These are phyloP conservation scores for Gulo gulo DNA, from an alignment of 2,113 vertebrate species.

Conservation along the genomic window DNA sequence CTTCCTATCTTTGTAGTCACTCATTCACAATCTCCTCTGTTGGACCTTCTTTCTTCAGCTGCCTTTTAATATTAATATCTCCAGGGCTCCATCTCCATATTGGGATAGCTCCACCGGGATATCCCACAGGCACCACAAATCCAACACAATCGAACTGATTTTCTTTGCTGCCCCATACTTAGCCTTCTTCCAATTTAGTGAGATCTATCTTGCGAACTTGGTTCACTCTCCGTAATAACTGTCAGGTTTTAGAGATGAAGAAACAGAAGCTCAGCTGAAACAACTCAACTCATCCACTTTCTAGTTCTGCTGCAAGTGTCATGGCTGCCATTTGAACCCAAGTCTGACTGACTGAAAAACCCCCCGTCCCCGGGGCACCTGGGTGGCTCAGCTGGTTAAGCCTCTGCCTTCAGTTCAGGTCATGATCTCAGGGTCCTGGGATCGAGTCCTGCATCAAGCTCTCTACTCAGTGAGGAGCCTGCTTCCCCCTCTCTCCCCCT, in stretches of 20 bases:
- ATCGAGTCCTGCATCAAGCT: rapidly evolving
- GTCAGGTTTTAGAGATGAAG: not conserved
- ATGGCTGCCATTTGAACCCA: not conserved
- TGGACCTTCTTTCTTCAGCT: not conserved
- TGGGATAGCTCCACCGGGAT: not conserved
- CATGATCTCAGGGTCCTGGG: no score
- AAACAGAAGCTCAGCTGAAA: not conserved
- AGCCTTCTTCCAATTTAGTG: not conserved
- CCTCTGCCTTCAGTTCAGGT: no score
- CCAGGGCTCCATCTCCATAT: not conserved
- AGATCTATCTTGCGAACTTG: not conserved
- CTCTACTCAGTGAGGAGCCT: no score
- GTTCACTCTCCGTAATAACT: not conserved
- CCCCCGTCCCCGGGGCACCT: not conserved
- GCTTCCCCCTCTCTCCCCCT: no score
- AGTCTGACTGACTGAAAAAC: not conserved
- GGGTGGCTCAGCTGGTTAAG: no score
- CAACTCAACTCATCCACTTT: not conserved
- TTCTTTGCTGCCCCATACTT: not conserved
- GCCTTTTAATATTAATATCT: not conserved
- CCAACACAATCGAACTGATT: not conserved
- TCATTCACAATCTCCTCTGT: not conserved
- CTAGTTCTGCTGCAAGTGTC: not conserved
- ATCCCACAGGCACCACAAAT: not conserved
- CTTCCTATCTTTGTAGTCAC: not conserved